phyloP scores from a whole-genome alignment of 2,113 vertebrate genomes.

The Nansenia antarctica region DNA sequence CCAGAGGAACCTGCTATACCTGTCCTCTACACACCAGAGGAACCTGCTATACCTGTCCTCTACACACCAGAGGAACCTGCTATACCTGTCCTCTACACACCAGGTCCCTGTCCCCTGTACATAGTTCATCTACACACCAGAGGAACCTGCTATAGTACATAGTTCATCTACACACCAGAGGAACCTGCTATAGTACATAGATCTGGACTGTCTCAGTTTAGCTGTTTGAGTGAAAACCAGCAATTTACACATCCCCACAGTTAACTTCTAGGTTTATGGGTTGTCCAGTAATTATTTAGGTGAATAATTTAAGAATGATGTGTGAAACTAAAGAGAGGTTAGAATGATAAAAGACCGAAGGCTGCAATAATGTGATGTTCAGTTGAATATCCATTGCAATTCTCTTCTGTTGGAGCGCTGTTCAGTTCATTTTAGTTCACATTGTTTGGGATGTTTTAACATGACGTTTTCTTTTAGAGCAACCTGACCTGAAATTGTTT shows the following conservation, averaged over 20 bases:
- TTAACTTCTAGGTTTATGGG: background rate
- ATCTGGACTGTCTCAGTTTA: background rate
- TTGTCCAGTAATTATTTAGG: background rate
- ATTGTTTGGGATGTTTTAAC: conserved; percentile 2
- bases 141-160: background rate
- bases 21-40: conserved; percentile 47
- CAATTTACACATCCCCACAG: background rate
- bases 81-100: too few relatives aligned
- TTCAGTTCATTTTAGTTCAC: conserved; percentile 12
- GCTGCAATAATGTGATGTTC: too few relatives aligned
- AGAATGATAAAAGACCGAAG: too few relatives aligned
- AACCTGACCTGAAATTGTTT: conserved; percentile 2
- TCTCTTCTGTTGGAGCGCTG: background rate
- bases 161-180: background rate
- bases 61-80: background rate
- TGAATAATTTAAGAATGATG: background rate
- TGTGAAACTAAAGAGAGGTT: background rate
- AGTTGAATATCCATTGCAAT: background rate
- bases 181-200: background rate
- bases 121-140: too few relatives aligned
- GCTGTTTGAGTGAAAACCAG: background rate
- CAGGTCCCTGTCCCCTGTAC: too few relatives aligned
- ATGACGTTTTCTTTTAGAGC: background rate
- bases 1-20: background rate
- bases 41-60: conserved; percentile 30